phyloP scores from a whole-genome alignment of 2,797 vertebrate genomes.

The Melanogrammus aeglefinus region DNA sequence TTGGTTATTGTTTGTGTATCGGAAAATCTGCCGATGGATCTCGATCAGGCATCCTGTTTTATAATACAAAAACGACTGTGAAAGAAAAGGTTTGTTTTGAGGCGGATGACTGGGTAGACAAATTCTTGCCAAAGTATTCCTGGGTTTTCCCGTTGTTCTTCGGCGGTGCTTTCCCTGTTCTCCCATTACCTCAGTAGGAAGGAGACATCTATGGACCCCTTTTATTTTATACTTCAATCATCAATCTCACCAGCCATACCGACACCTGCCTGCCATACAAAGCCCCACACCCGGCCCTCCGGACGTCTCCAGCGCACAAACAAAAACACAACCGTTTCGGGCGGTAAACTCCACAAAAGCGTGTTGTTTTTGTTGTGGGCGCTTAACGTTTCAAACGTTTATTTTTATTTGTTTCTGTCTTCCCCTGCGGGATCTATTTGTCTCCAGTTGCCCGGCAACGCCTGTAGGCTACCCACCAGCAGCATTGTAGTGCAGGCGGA shows the following conservation, averaged over 20 bases:
- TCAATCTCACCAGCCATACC: not conserved
- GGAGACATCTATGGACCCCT: not conserved
- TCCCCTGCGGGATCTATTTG: too few species aligned
- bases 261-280: too few species aligned
- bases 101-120: not conserved
- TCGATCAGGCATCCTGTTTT: constrained; percentile 47
- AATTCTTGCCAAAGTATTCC: constrained; percentile 41
- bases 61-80: constrained; percentile 26
- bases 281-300: too few species aligned
- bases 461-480: too few species aligned
- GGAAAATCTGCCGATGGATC: constrained; percentile 54
- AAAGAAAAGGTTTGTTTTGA: not conserved
- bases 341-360: too few species aligned
- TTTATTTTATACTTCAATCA: not conserved
- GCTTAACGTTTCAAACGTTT: too few species aligned
- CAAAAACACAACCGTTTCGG: too few species aligned
- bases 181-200: not conserved
- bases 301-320: too few species aligned
- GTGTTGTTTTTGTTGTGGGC: too few species aligned
- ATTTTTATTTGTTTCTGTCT: too few species aligned
- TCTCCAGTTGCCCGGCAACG: too few species aligned
- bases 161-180: constrained; percentile 9
- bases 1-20: constrained; percentile 64
- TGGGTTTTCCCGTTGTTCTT: constrained; percentile 22
- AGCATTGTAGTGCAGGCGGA: too few species aligned